These are phyloP conservation scores for Hiodon alosoides DNA, from an alignment of 2,113 vertebrate genomes.

Conservation along the genomic window DNA sequence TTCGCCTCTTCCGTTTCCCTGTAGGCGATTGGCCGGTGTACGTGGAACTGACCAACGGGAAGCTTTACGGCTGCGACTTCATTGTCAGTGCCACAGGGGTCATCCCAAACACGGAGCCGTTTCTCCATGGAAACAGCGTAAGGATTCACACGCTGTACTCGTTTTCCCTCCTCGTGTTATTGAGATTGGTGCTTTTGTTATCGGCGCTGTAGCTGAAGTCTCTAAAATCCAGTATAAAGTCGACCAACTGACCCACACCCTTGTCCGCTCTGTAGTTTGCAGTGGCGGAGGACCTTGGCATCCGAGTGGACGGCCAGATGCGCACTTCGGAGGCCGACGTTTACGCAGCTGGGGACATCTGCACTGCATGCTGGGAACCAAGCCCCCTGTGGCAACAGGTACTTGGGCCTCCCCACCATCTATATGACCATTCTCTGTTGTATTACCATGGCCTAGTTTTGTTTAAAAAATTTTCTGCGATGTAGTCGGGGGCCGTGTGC, in stretches of 20 bases:
- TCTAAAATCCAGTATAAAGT: no score
- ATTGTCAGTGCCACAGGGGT: slow-evolving; percentile 93
- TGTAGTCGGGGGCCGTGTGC: no score
- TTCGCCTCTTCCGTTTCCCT: slow-evolving; percentile 21
- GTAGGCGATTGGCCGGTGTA: slow-evolving; percentile 82
- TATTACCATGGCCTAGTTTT: no score
- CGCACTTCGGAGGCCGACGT: slow-evolving; percentile 72
- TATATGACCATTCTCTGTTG: background rate
- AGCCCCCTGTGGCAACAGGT: slow-evolving; percentile 90
- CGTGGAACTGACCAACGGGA: slow-evolving; percentile 79
- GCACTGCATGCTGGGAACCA: slow-evolving; percentile 76
- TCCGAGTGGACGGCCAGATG: slow-evolving; percentile 81
- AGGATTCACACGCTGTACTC: slow-evolving; percentile 36
- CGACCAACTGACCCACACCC: no score
- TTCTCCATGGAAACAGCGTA: slow-evolving; percentile 80
- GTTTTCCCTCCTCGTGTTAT: background rate
- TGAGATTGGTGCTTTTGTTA: background rate
- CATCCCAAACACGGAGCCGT: slow-evolving; percentile 74
- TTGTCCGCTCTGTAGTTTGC: slow-evolving; percentile 62
- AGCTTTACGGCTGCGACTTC: slow-evolving; percentile 84
- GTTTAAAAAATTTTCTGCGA: no score
- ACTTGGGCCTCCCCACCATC: background rate
- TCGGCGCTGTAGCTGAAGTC: no score
- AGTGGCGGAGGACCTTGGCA: slow-evolving; percentile 74
- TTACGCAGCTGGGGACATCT: slow-evolving; percentile 89